Percentiles rank a stretch among this genome's conserved stretches.
phyloP scores from a whole-genome alignment of 2,797 vertebrate genomes.

The Coilia nasus region DNA sequence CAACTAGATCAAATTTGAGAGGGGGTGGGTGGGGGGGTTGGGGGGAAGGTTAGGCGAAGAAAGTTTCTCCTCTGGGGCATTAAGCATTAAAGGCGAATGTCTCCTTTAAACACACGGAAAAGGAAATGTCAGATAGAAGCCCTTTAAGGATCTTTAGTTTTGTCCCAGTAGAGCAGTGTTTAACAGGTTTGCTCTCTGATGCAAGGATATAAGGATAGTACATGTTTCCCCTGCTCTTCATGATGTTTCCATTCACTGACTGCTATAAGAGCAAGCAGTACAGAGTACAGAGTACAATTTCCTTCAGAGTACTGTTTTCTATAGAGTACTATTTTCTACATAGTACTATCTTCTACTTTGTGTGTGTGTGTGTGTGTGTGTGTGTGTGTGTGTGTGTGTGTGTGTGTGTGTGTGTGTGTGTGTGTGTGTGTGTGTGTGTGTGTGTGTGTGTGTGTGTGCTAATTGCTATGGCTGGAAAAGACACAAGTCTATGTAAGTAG shows the following conservation, averaged over 20 bases:
- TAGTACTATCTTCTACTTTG: no score
- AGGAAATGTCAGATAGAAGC: not conserved
- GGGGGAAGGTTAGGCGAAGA: not conserved
- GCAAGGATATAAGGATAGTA: not conserved
- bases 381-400: no score
- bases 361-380: no score
- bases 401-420: no score
- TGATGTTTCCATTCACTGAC: not conserved
- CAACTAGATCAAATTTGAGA: constrained; percentile 23
- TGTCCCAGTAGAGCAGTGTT: not conserved
- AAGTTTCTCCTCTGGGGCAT: constrained; percentile 10
- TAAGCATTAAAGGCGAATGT: constrained; percentile 6
- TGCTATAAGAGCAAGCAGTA: not conserved
- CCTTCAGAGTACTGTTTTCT: no score
- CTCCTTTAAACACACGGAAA: not conserved
- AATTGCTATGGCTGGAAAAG: not conserved
- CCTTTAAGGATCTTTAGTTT: not conserved
- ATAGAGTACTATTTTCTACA: no score
- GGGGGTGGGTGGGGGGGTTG: not conserved
- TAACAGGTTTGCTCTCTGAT: constrained; percentile 7
- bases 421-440: not conserved
- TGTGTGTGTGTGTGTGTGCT: no score
- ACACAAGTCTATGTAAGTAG: not conserved
- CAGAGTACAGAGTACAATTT: not conserved
- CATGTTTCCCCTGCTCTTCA: not conserved